Evolutionary conservation across 2,113 vertebrate genomes (phyloP), one percentile per base, ranked within the genome.

Genomic region (Leptobrachium leishanense): DNA sequence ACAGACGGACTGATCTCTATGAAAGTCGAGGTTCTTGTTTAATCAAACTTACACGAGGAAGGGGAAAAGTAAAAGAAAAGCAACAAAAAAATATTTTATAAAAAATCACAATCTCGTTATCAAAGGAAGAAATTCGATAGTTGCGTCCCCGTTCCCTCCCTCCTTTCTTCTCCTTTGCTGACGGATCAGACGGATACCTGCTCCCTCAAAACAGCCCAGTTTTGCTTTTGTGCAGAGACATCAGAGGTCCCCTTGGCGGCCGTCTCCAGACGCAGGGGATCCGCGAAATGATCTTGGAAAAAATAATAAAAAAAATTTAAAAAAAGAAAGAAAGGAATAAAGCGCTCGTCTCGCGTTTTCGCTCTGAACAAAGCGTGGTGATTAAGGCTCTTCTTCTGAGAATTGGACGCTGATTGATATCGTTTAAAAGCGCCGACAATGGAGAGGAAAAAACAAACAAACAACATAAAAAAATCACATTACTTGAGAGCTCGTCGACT

Each of bases 391-490:
- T 7, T 77, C 77, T 72, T 7, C 31, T 2, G 2, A 54, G 79
- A 54, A 68, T 0, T 0, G 67, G 39, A 70, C 63, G 43, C 66
- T 31, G 41, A 76, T 71, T 15, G 64, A 44, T 71, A 71, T 0
- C 0, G 63, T 20, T 67, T 55, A 59, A 63, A 31, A 8, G 0
- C 1, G 40, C 69, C 41, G 43, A 20, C 6, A 64, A 6, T 43
- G n/a, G n/a, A n/a, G n/a, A n/a, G n/a, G 43, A 62, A 59, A 73
- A 43, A 6, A 46, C 2, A 20, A 68, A 15, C 41, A 50, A 67
- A 54, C 6, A 57, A 42, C 55, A 40, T 42, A 71, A 75, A 55
- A 53, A 62, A 71, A 75, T 81, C 11, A 3, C 77, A 76, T 66
- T 41, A 5, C 41, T n/a, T 2, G 15, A 0, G 0, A 1, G 15